These are phyloP conservation scores for Mormyrus hasselquistii DNA, from an alignment of 2,797 vertebrate species.

Conservation along the genomic window DNA sequence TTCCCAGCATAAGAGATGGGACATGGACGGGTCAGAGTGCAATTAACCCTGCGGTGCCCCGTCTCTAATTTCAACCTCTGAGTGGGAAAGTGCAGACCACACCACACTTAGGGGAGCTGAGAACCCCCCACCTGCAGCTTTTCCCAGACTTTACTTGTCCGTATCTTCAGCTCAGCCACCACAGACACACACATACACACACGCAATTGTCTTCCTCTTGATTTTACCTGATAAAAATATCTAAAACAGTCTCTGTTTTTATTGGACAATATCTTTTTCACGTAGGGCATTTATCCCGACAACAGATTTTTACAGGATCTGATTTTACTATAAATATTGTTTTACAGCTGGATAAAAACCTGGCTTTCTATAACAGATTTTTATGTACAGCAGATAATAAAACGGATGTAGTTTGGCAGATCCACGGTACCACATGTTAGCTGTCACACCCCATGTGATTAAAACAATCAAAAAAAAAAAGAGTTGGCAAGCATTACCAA, in stretches of 20 bases:
- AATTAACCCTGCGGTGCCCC: conserved; percentile 23
- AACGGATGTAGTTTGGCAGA: neutral
- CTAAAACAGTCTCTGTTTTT: neutral
- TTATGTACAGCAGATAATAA: neutral
- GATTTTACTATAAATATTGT: neutral
- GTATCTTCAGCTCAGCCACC: neutral
- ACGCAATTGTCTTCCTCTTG: neutral
- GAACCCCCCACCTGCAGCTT: conserved; percentile 48
- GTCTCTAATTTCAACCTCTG: conserved; percentile 17
- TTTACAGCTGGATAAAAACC: neutral
- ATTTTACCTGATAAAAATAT: neutral
- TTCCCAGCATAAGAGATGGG: conserved; percentile 25
- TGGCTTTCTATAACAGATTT: neutral
- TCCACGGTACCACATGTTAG: neutral
- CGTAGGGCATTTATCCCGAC: neutral
- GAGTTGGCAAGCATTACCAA: neutral
- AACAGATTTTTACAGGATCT: neutral
- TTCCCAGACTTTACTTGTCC: conserved; percentile 38
- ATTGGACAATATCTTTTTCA: neutral
- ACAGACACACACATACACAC: neutral
- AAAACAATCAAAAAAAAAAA: conserved; percentile 1
- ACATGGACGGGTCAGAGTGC: conserved; percentile 19
- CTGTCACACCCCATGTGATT: neutral
- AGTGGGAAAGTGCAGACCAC: conserved; percentile 24
- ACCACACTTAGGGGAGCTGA: conserved; percentile 30